Base-by-base conservation (phyloP, 1,140 invertebrate species). In the Olivierus martensii region DNA sequence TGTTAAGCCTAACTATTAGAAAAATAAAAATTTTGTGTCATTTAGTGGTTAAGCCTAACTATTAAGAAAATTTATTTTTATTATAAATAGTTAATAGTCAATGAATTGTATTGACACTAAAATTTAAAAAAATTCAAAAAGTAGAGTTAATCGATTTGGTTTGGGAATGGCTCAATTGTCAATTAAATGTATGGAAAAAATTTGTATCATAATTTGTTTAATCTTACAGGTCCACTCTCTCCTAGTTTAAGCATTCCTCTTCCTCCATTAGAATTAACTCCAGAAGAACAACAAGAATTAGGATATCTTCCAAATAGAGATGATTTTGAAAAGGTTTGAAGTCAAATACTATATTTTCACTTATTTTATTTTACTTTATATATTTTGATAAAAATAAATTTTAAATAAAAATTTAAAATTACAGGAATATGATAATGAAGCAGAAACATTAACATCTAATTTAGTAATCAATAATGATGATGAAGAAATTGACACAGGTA, bases 241-340 rank as follows among this genome's bases (percentile, higher is more conserved):
- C 82, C 78, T 11, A 79, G 74, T 63, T 77, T 83, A 18, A 79
- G 81, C 17, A 77, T 78, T 34, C 65, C 69, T 12, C 69, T 92
- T 50, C 82, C 85, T 36, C 81, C 82, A 0, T 64, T 89, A 34
- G 86, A 92, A 60, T 77, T 91, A 39, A 80, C 79, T 36, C 60
- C 73, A 9, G 84, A 90, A 64, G 88, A 95, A 72, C 75, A 81
- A 47, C 79, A 87, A 65, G 70, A 76, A 39, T 70, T 93, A 15
- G 87, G 88, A 12, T 96, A 93, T 62, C 92, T 93, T 84, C 84
- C 88, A 15, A 83, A 88, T 65, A 76, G 91, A 65, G 90, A 95
- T 77, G 91, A 94, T 67, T 95, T 92, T 76, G 91, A 95, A 76
- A 80, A 85, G 67, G 84, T 83, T 38, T 52, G 52, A 60, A 35